phyloP scores from a whole-genome alignment of 2,113 vertebrate species.

The Saccopteryx leptura region DNA sequence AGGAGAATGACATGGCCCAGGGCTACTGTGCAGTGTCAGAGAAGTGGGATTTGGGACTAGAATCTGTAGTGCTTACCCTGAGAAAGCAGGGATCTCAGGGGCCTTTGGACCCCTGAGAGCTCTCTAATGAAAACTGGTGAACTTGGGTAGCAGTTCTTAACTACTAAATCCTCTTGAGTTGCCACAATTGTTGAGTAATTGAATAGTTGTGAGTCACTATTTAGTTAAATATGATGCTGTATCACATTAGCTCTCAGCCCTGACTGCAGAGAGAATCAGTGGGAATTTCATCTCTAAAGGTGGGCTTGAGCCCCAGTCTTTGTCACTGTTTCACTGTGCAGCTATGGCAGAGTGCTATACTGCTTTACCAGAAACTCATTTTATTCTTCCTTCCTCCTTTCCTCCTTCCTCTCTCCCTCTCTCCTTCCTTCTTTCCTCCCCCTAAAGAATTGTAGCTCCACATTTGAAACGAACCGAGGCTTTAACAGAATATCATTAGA shows the following conservation, averaged over 20 bases:
- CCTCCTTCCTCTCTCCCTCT: rapidly evolving
- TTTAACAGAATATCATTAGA: not conserved
- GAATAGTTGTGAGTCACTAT: conserved; percentile 11
- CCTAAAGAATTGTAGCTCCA: not conserved
- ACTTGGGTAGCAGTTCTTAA: not conserved
- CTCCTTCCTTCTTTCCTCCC: not conserved
- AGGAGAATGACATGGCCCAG: not conserved
- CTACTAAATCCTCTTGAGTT: not conserved
- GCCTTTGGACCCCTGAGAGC: not conserved
- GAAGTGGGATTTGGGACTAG: not conserved
- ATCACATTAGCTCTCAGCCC: not conserved
- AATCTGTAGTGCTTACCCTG: not conserved
- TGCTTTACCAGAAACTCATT: not conserved
- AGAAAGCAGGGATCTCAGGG: not conserved
- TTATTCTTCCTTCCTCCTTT: not conserved
- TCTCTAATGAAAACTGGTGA: not conserved
- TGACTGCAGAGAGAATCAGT: not conserved
- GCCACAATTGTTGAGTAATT: not conserved
- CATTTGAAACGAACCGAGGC: not conserved
- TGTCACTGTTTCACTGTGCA: conserved; percentile 15
- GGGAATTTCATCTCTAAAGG: not conserved
- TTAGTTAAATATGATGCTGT: not conserved
- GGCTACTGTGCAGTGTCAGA: not conserved
- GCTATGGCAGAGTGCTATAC: not conserved
- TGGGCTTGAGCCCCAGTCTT: not conserved